Conservation (phyloP, 2,113 vertebrate species). For the Podiceps cristatus region DNA sequence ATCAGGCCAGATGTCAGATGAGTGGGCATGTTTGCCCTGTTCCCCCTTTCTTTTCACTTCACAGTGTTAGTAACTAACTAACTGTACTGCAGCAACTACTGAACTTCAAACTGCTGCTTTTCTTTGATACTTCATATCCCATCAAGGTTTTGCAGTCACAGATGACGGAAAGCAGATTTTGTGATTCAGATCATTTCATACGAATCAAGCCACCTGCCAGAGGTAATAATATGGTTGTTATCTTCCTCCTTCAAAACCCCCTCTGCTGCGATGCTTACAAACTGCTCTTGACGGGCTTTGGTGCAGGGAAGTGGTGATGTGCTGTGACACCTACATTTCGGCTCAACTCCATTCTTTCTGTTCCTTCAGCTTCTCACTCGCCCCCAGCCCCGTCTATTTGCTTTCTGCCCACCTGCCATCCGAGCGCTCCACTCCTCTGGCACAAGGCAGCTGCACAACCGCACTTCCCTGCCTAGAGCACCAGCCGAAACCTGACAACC, state of each 20-base stretch:
- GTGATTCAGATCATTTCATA: not conserved
- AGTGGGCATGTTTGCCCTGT: not conserved
- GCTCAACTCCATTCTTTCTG: not conserved
- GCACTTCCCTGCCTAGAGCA: not conserved
- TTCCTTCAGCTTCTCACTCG: not conserved
- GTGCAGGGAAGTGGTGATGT: not conserved
- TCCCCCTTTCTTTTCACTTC: not conserved
- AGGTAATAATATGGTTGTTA: not conserved
- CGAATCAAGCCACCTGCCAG: not conserved
- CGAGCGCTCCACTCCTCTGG: accelerated
- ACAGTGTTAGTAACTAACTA: not conserved
- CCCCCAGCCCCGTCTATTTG: not conserved
- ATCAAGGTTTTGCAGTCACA: not conserved
- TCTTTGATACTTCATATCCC: not conserved
- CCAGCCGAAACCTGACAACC: accelerated
- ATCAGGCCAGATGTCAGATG: not conserved
- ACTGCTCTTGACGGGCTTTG: not conserved
- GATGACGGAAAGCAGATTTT: not conserved
- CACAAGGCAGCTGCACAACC: not conserved
- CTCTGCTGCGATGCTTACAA: not conserved
- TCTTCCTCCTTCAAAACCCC: not conserved
- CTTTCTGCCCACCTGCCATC: not conserved
- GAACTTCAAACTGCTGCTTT: not conserved
- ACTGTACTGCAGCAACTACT: not conserved
- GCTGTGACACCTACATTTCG: not conserved